Evolutionary conservation across 1,140 invertebrate genomes (phyloP).

Genomic region (Drosophila ananassae): DNA sequence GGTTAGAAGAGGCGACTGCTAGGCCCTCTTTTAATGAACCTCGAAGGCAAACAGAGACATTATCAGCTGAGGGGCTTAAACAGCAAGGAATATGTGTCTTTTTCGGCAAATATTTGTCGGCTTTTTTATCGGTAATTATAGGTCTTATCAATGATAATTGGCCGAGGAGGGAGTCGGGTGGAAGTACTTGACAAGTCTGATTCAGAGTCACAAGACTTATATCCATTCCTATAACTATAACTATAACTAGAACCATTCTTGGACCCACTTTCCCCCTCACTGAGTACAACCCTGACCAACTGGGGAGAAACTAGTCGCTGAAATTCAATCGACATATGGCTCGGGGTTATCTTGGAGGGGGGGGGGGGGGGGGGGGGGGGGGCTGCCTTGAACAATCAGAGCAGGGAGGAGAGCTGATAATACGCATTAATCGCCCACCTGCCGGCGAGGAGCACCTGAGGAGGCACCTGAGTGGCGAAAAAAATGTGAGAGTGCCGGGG

Average conservation of each 20-base stretch:
- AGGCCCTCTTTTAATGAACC: no score
- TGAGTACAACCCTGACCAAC: conserved; percentile 30
- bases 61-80: no score
- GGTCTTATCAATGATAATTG: neutral
- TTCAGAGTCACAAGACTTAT: no score
- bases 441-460: conserved; percentile 1
- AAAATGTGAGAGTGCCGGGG: conserved; percentile 34
- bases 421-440: conserved; percentile 51
- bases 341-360: neutral
- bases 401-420: conserved; percentile 18
- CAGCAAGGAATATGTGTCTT: no score
- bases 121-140: neutral
- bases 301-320: conserved; percentile 16
- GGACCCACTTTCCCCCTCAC: neutral
- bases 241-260: neutral
- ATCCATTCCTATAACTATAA: neutral
- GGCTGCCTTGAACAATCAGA: conserved; percentile 41
- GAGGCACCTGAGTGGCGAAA: conserved; percentile 7
- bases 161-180: no score
- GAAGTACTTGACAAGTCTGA: no score
- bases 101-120: neutral
- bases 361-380: no score
- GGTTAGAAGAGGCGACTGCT: conserved; percentile 1
- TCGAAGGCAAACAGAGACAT: neutral
- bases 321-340: conserved; percentile 52